These are phyloP conservation scores for Pavo muticus DNA, from an alignment of 2,113 vertebrate genomes.

Conservation along the genomic window DNA sequence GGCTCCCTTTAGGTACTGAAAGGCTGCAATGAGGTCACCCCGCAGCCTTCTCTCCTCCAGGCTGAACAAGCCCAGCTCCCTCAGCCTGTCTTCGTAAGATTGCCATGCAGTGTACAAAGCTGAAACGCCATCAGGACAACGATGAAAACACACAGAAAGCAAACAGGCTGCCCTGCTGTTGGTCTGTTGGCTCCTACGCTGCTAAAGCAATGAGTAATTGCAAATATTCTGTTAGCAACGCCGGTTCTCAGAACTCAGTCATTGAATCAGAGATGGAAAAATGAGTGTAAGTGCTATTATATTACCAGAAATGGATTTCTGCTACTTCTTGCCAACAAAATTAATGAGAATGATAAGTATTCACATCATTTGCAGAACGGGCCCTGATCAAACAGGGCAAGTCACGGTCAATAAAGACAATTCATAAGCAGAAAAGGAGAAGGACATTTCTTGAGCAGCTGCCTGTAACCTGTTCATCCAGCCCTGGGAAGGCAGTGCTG, in stretches of 20 bases:
- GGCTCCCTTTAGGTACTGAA: no score
- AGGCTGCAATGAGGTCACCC: no score
- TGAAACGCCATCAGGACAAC: neutral
- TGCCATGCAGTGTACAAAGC: neutral
- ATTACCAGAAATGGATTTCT: conserved; percentile 31
- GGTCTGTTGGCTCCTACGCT: neutral
- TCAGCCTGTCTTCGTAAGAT: neutral
- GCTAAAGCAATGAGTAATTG: conserved; percentile 7
- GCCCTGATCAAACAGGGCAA: neutral
- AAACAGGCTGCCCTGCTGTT: neutral
- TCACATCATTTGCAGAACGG: neutral
- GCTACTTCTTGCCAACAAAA: neutral
- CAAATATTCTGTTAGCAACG: neutral
- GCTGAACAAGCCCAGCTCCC: no score
- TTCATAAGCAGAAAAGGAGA: neutral
- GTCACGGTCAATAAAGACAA: neutral
- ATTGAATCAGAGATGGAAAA: neutral
- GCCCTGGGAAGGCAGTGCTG: neutral
- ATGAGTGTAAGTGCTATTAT: neutral
- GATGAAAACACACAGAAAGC: neutral
- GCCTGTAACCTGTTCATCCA: neutral
- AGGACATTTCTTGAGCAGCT: neutral
- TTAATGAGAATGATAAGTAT: neutral
- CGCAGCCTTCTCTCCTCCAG: no score
- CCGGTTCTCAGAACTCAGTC: neutral